Percentiles rank a stretch among this genome's conserved stretches.
phyloP scores from a whole-genome alignment of 2,113 vertebrate species.

The Apteryx mantelli region DNA sequence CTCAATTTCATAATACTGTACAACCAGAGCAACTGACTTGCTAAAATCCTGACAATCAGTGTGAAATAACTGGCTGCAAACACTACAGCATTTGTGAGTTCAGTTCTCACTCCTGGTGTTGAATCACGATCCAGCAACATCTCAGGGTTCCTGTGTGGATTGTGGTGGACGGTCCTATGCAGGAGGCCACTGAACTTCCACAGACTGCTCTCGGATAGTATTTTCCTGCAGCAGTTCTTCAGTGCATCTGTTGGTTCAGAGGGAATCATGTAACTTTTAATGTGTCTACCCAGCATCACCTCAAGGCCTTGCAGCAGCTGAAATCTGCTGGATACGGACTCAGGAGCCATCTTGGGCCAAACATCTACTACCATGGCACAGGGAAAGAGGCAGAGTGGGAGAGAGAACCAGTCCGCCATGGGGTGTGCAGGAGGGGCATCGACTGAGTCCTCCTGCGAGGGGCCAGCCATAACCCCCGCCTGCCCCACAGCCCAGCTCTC shows the following conservation, averaged over 20 bases:
- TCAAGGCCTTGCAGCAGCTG: background rate
- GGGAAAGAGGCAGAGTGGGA: background rate
- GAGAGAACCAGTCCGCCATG: background rate
- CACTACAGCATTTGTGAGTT: background rate
- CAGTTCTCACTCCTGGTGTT: background rate
- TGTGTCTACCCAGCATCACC: background rate
- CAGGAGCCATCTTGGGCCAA: background rate
- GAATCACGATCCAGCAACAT: background rate
- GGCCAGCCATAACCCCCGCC: background rate
- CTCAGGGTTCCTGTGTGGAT: accelerated
- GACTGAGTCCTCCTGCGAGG: background rate
- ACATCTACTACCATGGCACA: accelerated
- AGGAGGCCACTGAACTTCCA: background rate
- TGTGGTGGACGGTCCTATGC: background rate
- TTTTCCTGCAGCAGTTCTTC: background rate
- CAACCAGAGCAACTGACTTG: background rate
- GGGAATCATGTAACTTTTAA: no score
- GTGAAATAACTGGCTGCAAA: background rate
- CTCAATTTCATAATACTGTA: background rate
- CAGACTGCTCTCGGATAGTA: background rate
- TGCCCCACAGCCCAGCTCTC: background rate
- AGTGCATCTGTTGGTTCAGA: background rate
- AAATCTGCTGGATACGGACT: background rate
- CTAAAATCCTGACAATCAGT: background rate
- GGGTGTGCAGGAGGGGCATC: background rate